Conservation (phyloP, 2,113 vertebrate species). For the Cygnus buccinator region DNA sequence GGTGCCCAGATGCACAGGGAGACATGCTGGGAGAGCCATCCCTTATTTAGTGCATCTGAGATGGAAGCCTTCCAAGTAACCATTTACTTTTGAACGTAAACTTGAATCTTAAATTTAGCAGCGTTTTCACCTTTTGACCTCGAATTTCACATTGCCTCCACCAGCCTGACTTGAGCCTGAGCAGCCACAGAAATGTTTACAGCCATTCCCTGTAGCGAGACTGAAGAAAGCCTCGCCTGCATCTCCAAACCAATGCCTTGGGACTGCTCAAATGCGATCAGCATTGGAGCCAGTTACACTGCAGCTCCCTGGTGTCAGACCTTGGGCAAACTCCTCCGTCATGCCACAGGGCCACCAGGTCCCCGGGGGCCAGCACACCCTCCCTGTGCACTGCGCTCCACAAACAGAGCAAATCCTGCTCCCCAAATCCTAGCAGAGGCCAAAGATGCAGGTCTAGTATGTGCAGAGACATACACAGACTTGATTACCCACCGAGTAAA, state of each 20-base stretch:
- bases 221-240: background rate
- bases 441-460: background rate
- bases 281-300: background rate
- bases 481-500: background rate
- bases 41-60: background rate
- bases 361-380: background rate
- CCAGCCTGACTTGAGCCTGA: slow-evolving; percentile 35
- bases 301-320: background rate
- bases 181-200: slow-evolving; percentile 39
- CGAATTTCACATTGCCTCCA: slow-evolving; percentile 40
- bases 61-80: slow-evolving; percentile 39
- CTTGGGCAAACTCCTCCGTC: background rate
- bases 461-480: background rate
- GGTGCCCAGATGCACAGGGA: background rate
- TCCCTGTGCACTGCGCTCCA: fast-evolving
- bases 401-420: background rate
- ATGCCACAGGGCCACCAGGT: background rate
- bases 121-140: slow-evolving; percentile 46
- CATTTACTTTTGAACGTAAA: slow-evolving; percentile 29
- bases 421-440: background rate
- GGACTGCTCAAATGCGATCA: fast-evolving
- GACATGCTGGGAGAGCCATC: background rate
- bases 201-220: background rate
- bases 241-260: background rate
- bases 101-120: slow-evolving; percentile 48